Evolutionary conservation across 2,797 vertebrate genomes (phyloP), one percentile per base, ranked within the genome.

Genomic region (Neosalanx taihuensis): DNA sequence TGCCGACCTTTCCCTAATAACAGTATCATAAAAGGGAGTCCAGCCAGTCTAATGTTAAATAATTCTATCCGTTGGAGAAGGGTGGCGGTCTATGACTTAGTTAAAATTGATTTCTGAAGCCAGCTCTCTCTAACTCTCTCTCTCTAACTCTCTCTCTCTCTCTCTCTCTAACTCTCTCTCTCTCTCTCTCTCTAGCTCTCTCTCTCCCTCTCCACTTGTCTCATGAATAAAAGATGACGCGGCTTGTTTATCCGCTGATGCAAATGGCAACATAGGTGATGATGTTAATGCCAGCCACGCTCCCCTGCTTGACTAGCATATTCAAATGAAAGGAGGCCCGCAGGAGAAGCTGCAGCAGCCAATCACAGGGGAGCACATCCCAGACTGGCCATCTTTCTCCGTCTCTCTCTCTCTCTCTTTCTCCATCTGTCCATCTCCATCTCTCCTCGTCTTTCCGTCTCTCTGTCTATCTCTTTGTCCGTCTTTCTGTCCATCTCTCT

Each of bases 181-280:
- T 7, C 5, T 51, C 49, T 51, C 49, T 51, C 49, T 13, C 17
- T 17, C 0, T 51, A 13, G 2, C 49, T 51, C 49, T 51, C 49
- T 51, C 49, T 18, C 49, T 51, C 49, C 4, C 49, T 13, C 49
- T 57, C 46, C 18, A 75, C 60, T 12, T 3, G 66, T 60, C 33
- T 78, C 75, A 82, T 87, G 77, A 84, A 86, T 87, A 77, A 85
- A 85, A 82, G 73, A 89, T 81, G 66, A 65, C 0, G 3, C 58
- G 63, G 9, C 77, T 81, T 84, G 84, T 83, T 87, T 84, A 78
- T 83, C 72, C 76, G 57, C 13, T 60, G 68, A 83, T 81, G 80
- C 76, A 82, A 81, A 83, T 83, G 72, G 30, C 0, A 76, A 77
- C 77, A 78, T 72, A 76, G 81, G 76, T 79, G 79, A 81, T 75